Base-by-base conservation (phyloP, 2,888 invertebrate species). In the Herminia tarsipennalis region DNA sequence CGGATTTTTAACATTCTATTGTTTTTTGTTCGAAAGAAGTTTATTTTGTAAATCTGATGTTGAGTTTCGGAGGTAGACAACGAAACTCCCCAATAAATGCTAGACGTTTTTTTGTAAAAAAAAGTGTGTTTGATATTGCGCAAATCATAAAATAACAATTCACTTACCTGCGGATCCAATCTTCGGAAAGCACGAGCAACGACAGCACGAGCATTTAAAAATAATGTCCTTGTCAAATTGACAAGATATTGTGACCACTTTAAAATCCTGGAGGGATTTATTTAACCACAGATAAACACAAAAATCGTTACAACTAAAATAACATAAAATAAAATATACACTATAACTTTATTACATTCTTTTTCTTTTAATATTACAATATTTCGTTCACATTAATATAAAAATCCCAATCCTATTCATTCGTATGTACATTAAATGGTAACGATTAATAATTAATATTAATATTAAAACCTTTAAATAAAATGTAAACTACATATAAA, bases 271-370 rank as follows among this genome's bases (percentile, higher is more conserved):
- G 5, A 13, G 25, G 28, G 20, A 8, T 34, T 9, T 4, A 3
- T 12, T 12, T 18, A n/a, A 25, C 10, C 9, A 10, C 1, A 10
- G 1, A 5, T 22, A 16, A 21, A 32, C 6, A 12, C 1, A 5
- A 21, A 21, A 40, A 30, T 14, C 12, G 32, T 50, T 55, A 57
- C 28, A 55, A 70, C 45, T 54, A 72, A 67, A 67, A 59, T 68
- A 75, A 67, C 53, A 66, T 75, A 73, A 54, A n/a, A 72, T 69
- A 56, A 47, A 62, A 68, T 67, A 69, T 61, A 67, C 56, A 78
- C 83, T 83, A 79, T 83, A 76, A 78, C 74, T 88, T 88, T 89
- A 89, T 89, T 90, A 86, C 85, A 88, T 76, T 72, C 73, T 59
- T 73, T 66, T 56, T 57, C 61, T 63, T 66, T 63, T 54, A 73